phyloP scores from a whole-genome alignment of 2,797 vertebrate species.

The Anisognathus igniventris region DNA sequence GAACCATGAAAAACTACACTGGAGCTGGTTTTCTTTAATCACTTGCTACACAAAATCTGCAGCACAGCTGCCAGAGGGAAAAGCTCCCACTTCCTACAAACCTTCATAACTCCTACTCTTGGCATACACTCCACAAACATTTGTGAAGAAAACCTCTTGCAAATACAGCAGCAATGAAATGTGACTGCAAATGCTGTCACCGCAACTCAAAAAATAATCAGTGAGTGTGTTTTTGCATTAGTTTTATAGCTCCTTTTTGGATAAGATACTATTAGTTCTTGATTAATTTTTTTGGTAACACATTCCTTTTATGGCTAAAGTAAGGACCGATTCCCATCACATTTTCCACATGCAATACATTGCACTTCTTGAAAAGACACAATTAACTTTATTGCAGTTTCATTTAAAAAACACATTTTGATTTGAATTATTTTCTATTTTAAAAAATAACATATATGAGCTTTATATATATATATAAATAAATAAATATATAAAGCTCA shows the following conservation, averaged over 20 bases:
- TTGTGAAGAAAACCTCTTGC: neutral
- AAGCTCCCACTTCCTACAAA: neutral
- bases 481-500: neutral
- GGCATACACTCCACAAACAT: neutral
- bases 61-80: neutral
- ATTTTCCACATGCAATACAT: neutral
- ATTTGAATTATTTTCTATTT: neutral
- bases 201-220: neutral
- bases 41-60: neutral
- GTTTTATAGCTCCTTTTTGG: neutral
- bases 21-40: neutral
- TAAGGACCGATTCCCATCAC: accelerated
- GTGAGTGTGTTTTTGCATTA: neutral
- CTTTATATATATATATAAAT: neutral
- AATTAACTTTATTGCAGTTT: neutral
- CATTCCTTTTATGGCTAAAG: neutral
- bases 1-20: neutral
- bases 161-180: neutral
- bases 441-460: neutral
- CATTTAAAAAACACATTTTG: neutral
- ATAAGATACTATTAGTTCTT: neutral
- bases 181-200: neutral
- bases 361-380: neutral
- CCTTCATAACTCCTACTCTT: neutral
- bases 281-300: accelerated